A percentile compares a stretch with the other conserved stretches of the same genome.
Conservation (phyloP, 2,113 vertebrate species). For the Bubo scandiacus region DNA sequence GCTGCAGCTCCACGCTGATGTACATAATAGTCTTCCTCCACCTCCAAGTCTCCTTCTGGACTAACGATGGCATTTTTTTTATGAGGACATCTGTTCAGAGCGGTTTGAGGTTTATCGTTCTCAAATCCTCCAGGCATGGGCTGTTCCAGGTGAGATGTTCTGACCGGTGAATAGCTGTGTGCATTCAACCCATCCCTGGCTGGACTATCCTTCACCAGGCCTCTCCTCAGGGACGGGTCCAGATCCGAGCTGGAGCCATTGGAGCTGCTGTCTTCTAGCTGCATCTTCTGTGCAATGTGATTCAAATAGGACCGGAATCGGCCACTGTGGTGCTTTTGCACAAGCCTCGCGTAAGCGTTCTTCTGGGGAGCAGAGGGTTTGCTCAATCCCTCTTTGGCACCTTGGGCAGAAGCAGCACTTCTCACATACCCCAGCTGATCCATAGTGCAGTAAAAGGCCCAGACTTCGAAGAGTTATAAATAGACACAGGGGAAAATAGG, state of each 20-base stretch:
- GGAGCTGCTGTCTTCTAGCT: constrained; percentile 51
- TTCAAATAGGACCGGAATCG: constrained; percentile 79
- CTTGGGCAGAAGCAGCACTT: constrained; percentile 28
- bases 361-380: constrained; percentile 71
- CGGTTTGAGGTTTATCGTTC: constrained; percentile 14
- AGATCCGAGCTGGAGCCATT: constrained; percentile 3
- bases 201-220: constrained; percentile 31
- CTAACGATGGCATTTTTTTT: constrained; percentile 60
- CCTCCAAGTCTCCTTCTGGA: constrained; percentile 72
- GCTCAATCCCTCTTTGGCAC: constrained; percentile 61
- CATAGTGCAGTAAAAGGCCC: constrained; percentile 22
- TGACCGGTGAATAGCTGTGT: constrained; percentile 47
- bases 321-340: constrained; percentile 84
- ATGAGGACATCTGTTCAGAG: not conserved
- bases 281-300: constrained; percentile 73
- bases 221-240: constrained; percentile 59
- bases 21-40: constrained; percentile 63
- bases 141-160: constrained; percentile 63
- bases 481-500: not conserved
- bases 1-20: not conserved
- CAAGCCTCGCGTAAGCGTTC: constrained; percentile 82
- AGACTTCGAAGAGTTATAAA: constrained; percentile 32
- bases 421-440: constrained; percentile 53
- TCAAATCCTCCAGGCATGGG: constrained; percentile 69
- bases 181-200: constrained; percentile 69